A percentile compares a stretch with the other conserved stretches of the same genome.
phyloP scores from a whole-genome alignment of 1,140 invertebrate genomes.

The Macrocentrus cingulum region DNA sequence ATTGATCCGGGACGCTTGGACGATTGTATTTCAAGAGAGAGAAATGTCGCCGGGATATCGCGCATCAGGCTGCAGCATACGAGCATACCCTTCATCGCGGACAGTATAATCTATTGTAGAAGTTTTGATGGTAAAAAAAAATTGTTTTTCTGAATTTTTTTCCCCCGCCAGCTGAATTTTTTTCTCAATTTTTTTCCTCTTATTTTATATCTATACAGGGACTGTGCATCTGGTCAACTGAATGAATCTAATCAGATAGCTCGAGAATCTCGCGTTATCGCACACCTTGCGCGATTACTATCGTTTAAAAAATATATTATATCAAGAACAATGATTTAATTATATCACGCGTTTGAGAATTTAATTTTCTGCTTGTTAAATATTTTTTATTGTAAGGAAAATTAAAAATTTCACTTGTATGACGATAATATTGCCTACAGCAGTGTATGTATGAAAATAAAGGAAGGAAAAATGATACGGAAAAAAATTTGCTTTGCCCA shows the following conservation, averaged over 20 bases:
- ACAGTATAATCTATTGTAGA: slow-evolving; percentile 6
- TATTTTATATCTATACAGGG: neutral
- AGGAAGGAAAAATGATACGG: too few species aligned
- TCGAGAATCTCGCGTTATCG: too few species aligned
- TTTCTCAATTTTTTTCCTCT: slow-evolving; percentile 19
- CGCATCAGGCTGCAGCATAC: neutral
- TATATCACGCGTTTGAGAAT: too few species aligned
- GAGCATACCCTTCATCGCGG: slow-evolving; percentile 38
- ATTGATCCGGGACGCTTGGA: slow-evolving; percentile 47
- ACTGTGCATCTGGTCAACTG: neutral
- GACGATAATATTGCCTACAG: too few species aligned
- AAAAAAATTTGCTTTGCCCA: too few species aligned
- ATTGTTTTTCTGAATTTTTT: slow-evolving; percentile 35
- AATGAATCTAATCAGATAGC: slow-evolving; percentile 8
- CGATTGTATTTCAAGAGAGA: slow-evolving; percentile 47
- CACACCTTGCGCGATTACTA: too few species aligned
- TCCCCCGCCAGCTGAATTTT: slow-evolving; percentile 10
- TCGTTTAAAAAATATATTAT: too few species aligned
- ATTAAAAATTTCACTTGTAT: too few species aligned
- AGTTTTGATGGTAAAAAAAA: slow-evolving; percentile 18
- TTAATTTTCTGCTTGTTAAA: too few species aligned
- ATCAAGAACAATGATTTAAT: too few species aligned
- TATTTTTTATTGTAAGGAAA: too few species aligned
- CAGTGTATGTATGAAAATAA: too few species aligned
- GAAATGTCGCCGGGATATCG: slow-evolving; percentile 26